These are phyloP conservation scores for Akabosia matsudoensis DNA, from an alignment of 1,140 invertebrate species.

Conservation along the genomic window DNA sequence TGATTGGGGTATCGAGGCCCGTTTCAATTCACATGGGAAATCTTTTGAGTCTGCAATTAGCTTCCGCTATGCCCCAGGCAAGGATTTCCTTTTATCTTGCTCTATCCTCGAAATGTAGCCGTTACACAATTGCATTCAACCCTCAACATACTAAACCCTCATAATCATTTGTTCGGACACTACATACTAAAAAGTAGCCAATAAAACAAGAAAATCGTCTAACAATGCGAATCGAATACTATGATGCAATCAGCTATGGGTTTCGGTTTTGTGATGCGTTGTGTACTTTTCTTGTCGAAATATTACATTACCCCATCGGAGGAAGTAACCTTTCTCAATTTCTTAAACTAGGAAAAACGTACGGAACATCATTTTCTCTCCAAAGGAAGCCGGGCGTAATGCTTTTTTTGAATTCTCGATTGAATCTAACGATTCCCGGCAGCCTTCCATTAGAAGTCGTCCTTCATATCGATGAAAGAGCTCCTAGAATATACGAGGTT, in stretches of 20 bases:
- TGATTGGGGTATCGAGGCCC: constrained; percentile 40
- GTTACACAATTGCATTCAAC: no score
- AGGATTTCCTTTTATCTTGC: constrained; percentile 17
- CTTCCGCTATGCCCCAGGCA: constrained; percentile 45
- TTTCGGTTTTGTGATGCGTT: neutral
- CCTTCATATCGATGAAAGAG: constrained; percentile 40
- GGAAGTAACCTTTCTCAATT: neutral
- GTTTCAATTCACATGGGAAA: constrained; percentile 39
- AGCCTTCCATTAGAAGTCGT: constrained; percentile 30
- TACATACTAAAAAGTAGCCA: no score
- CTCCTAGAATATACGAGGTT: constrained; percentile 30
- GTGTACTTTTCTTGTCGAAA: no score
- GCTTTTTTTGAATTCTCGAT: constrained; percentile 40
- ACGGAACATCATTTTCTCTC: constrained; percentile 41
- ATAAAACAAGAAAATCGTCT: no score
- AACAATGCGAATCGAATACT: no score
- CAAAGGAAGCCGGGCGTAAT: constrained; percentile 43
- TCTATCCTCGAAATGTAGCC: no score
- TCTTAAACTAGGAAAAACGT: constrained; percentile 38
- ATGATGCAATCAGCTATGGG: no score
- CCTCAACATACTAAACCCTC: no score
- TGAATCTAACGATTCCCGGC: constrained; percentile 34
- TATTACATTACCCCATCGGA: neutral
- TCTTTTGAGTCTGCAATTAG: constrained; percentile 44
- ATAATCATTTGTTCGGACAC: no score